A percentile compares a stretch with the other conserved stretches of the same genome.
Evolutionary conservation across 2,888 invertebrate genomes (phyloP).

Genomic region (Lottia scabra): DNA sequence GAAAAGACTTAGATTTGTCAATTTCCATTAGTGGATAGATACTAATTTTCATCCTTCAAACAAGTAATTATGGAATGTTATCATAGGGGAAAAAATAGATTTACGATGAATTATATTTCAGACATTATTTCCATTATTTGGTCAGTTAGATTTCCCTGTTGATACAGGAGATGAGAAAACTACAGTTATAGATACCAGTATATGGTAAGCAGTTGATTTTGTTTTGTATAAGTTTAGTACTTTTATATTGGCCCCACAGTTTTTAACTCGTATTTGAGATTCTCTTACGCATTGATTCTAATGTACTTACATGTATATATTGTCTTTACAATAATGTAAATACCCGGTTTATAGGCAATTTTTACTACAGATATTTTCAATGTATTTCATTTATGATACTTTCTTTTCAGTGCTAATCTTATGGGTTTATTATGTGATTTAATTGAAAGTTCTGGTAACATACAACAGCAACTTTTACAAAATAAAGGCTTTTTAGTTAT

Average conservation of each 20-base stretch:
- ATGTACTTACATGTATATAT: no score
- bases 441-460: constrained; percentile 95
- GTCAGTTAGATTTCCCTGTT: constrained; percentile 91
- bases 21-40: no score
- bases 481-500: constrained; percentile 98
- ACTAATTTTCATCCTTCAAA: no score
- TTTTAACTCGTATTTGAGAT: no score
- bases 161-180: constrained; percentile 52
- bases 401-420: constrained; percentile 86
- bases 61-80: no score
- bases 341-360: no score
- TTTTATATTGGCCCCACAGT: not conserved
- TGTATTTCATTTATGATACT: not conserved
- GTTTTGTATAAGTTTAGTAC: not conserved
- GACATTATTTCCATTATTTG: constrained; percentile 96
- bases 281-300: no score
- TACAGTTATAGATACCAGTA: constrained; percentile 66
- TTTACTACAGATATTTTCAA: no score
- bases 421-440: constrained; percentile 97
- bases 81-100: no score
- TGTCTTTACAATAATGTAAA: no score
- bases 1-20: no score
- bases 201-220: constrained; percentile 67
- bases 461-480: constrained; percentile 99
- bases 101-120: constrained; percentile 35